phyloP scores from a whole-genome alignment of 1,140 invertebrate genomes.

The Pristionchus pacificus region DNA sequence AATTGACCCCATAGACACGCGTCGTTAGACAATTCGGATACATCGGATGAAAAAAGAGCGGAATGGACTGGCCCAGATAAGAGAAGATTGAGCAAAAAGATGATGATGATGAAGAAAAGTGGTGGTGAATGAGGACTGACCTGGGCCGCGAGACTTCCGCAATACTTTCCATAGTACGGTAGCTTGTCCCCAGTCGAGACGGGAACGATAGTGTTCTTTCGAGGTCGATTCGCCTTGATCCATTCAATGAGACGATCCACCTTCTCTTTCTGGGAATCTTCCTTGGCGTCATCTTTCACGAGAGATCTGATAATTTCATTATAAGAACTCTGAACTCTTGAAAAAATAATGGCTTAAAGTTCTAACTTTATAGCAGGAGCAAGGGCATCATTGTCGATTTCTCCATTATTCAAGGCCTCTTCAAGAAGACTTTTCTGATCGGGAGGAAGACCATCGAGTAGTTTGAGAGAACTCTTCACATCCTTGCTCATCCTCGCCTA shows the following conservation, averaged over 20 bases:
- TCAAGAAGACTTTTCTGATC: conserved; percentile 43
- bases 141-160: conserved; percentile 42
- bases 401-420: conserved; percentile 44
- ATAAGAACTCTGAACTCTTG: neutral
- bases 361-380: conserved; percentile 35
- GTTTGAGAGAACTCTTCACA: conserved; percentile 18
- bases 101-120: neutral
- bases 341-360: neutral
- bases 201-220: conserved; percentile 27
- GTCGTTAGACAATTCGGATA: neutral
- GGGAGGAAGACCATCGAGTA: conserved; percentile 35
- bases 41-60: neutral
- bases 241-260: conserved; percentile 47
- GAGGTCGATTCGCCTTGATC: conserved; percentile 53
- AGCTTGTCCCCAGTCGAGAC: conserved; percentile 42
- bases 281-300: conserved; percentile 29
- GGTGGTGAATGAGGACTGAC: neutral
- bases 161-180: conserved; percentile 54
- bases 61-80: neutral
- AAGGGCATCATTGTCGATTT: conserved; percentile 39
- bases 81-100: neutral
- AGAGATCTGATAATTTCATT: conserved; percentile 27
- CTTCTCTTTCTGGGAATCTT: conserved; percentile 34
- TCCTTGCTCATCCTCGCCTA: conserved; percentile 9
- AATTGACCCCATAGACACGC: conserved; percentile 8